Conservation (phyloP, 2,113 vertebrate species). For the Prietella phreatophila region DNA sequence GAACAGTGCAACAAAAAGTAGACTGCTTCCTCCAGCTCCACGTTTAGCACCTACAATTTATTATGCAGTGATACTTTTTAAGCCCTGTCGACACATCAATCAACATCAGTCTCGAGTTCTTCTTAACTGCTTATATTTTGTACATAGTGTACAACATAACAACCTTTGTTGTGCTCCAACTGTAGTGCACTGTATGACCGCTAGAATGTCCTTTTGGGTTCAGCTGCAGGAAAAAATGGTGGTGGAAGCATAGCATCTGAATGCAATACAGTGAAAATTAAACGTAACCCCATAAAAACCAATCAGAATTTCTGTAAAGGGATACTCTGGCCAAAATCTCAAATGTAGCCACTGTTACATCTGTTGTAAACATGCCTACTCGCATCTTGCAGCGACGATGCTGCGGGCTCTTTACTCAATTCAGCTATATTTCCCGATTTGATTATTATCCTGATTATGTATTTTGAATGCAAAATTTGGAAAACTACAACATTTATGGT, state of each 20-base stretch:
- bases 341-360: too few relatives aligned
- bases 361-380: too few relatives aligned
- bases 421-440: too few relatives aligned
- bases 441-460: too few relatives aligned
- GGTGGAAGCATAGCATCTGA: neutral
- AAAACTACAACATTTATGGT: too few relatives aligned
- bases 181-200: neutral
- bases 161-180: neutral
- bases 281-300: too few relatives aligned
- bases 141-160: neutral
- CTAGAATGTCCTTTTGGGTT: neutral
- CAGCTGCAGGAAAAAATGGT: neutral
- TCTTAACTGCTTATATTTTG: neutral
- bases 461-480: too few relatives aligned
- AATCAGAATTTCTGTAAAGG: too few relatives aligned
- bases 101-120: neutral
- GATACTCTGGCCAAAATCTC: too few relatives aligned
- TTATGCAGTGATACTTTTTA: neutral
- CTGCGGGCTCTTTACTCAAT: too few relatives aligned
- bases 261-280: too few relatives aligned
- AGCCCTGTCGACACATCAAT: neutral
- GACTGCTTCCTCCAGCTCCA: constrained; percentile 7
- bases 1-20: constrained; percentile 47
- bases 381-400: too few relatives aligned
- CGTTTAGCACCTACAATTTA: neutral